phyloP scores from a whole-genome alignment of 2,113 vertebrate genomes.

The Dipodomys spectabilis region DNA sequence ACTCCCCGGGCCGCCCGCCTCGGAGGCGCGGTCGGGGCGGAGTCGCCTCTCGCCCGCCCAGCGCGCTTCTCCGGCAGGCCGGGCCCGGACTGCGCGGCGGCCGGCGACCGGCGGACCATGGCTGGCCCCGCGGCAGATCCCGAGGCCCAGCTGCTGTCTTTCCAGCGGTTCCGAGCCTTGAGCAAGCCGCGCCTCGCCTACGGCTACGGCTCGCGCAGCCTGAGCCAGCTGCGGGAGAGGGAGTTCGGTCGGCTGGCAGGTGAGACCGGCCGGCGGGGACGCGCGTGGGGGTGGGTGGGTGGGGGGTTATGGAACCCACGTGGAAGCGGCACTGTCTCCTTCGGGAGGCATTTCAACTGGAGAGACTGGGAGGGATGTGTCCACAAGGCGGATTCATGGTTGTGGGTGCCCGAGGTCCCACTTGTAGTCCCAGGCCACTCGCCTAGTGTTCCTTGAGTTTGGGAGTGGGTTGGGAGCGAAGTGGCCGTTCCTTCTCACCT shows the following conservation, averaged over 20 bases:
- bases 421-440: neutral
- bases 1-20: neutral
- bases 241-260: constrained; percentile 79
- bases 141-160: constrained; percentile 4
- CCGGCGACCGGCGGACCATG: constrained; percentile 14
- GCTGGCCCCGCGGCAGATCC: neutral
- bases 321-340: neutral
- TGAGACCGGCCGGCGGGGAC: neutral
- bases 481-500: neutral
- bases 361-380: neutral
- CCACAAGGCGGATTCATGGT: neutral
- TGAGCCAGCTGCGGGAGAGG: constrained; percentile 56
- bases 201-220: constrained; percentile 8
- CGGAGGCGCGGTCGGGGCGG: neutral
- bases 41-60: neutral
- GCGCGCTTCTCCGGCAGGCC: neutral
- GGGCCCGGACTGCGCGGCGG: neutral
- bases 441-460: neutral
- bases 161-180: neutral
- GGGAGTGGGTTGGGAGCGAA: neutral
- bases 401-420: neutral
- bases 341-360: neutral
- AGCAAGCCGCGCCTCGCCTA: neutral
- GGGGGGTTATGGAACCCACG: neutral
- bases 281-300: neutral